phyloP scores from a whole-genome alignment of 2,797 vertebrate species.

The Podargus strigoides region DNA sequence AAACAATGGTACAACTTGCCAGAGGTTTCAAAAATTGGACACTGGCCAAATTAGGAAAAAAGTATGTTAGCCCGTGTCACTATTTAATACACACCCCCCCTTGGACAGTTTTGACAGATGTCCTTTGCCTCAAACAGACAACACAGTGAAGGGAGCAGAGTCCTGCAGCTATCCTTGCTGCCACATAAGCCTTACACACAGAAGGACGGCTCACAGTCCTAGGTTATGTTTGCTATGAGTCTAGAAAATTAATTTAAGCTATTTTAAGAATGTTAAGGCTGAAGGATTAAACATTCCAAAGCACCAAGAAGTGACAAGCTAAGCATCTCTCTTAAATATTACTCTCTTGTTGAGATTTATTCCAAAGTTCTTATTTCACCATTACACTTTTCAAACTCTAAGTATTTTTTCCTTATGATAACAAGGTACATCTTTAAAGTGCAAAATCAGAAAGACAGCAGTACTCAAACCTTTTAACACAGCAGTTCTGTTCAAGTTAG shows the following conservation, averaged over 20 bases:
- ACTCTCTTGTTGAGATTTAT: background rate
- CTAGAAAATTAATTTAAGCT: conserved; percentile 3
- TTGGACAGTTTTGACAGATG: background rate
- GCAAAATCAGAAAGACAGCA: background rate
- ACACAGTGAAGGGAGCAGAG: background rate
- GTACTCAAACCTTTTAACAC: background rate
- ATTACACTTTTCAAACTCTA: background rate
- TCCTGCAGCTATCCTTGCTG: background rate
- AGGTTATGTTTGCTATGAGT: background rate
- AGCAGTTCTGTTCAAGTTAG: background rate
- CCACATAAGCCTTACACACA: background rate
- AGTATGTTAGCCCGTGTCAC: background rate
- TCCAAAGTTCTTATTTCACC: background rate
- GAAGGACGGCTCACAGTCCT: background rate
- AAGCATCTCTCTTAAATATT: background rate
- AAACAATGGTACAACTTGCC: background rate
- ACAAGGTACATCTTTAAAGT: background rate
- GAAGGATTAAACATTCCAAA: conserved; percentile 5
- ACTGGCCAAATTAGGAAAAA: background rate
- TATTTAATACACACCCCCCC: background rate
- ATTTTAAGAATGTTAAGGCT: conserved; percentile 31
- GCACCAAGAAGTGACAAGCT: background rate
- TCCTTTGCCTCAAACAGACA: background rate
- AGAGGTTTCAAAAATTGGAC: background rate
- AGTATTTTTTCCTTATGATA: background rate